Percentiles rank a stretch among this genome's conserved stretches.
phyloP scores from a whole-genome alignment of 2,888 invertebrate species.

The Mythimna impura region DNA sequence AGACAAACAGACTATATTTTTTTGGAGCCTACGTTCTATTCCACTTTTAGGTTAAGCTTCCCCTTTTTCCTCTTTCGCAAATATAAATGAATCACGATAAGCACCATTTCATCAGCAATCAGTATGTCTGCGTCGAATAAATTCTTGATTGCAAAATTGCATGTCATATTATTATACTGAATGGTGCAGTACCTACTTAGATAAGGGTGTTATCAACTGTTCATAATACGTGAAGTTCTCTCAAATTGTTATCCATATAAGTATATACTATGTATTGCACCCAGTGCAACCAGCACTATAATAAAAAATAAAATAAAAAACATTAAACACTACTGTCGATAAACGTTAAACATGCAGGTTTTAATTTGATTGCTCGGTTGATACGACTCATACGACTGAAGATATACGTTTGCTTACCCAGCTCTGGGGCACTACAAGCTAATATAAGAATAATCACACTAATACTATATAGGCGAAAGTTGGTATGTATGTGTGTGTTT shows the following conservation, averaged over 20 bases:
- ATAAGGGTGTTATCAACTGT: background rate
- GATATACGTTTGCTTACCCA: background rate
- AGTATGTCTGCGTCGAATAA: background rate
- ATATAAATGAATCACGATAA: too few species aligned
- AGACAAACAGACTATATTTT: background rate
- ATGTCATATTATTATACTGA: background rate
- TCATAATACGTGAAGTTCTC: background rate
- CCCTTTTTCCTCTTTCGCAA: background rate
- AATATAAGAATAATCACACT: background rate
- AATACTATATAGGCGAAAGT: too few species aligned
- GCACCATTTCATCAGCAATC: background rate
- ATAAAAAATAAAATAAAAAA: background rate
- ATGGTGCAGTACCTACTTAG: background rate
- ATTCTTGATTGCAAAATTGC: background rate
- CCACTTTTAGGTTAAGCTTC: background rate
- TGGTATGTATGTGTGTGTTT: too few species aligned
- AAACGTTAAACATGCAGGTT: background rate
- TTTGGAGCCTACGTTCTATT: background rate
- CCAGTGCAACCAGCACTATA: background rate
- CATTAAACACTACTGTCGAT: background rate
- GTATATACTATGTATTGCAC: background rate
- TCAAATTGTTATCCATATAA: conserved; percentile 1
- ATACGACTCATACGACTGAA: background rate
- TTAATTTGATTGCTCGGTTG: background rate
- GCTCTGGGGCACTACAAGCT: background rate